Evolutionary conservation across 2,113 vertebrate species (phyloP).

Genomic region (Pithys albifrons): DNA sequence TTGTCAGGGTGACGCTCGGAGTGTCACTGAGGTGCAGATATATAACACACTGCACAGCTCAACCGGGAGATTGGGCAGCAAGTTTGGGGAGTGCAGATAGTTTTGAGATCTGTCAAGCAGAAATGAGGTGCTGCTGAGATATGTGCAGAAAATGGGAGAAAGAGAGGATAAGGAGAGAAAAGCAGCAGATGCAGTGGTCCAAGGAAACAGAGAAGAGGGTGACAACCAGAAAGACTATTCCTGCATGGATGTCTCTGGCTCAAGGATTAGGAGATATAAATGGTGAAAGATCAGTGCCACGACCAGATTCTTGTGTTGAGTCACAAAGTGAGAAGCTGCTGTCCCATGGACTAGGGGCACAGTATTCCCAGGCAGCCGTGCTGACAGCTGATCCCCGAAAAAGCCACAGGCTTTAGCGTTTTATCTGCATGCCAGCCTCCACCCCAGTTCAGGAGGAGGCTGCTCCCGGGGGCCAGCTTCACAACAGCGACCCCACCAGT

Average conservation of each 20-base stretch:
- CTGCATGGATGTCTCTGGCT: background rate
- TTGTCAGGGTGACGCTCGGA: background rate
- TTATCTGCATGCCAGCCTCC: background rate
- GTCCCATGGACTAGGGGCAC: background rate
- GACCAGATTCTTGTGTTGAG: background rate
- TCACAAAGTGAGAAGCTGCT: background rate
- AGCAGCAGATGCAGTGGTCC: background rate
- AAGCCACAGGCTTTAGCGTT: background rate
- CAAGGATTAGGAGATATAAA: background rate
- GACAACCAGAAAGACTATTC: background rate
- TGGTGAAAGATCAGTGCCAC: background rate
- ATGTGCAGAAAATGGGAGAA: background rate
- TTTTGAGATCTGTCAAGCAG: background rate
- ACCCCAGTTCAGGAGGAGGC: background rate
- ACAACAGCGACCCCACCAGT: fast-evolving
- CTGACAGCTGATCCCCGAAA: background rate
- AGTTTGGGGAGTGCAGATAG: background rate
- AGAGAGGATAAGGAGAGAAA: background rate
- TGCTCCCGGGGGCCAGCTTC: background rate
- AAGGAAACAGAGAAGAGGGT: background rate
- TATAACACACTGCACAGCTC: background rate
- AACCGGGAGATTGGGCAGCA: background rate
- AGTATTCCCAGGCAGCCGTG: background rate
- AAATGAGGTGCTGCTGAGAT: background rate
- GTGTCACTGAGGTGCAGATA: background rate